Percentiles rank a stretch among this genome's conserved stretches.
phyloP scores from a whole-genome alignment of 1,140 invertebrate species.

The Anadara kagoshimensis region DNA sequence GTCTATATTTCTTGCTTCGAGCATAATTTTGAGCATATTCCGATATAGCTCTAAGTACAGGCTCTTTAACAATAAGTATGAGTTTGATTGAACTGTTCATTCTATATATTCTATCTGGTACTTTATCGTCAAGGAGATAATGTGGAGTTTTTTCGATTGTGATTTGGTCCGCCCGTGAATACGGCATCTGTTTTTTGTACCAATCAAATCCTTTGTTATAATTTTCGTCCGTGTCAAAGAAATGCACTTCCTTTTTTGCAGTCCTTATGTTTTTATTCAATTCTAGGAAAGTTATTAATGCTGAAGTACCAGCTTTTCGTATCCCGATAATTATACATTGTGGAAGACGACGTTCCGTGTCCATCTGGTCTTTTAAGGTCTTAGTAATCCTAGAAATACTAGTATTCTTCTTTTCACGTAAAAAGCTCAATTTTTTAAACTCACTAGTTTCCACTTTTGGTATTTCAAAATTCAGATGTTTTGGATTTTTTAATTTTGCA shows the following conservation, averaged over 20 bases:
- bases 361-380: background rate
- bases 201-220: constrained; percentile 72
- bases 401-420: too few species aligned
- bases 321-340: constrained; percentile 72
- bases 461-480: too few species aligned
- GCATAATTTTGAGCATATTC: constrained; percentile 73
- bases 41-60: constrained; percentile 90
- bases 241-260: constrained; percentile 68
- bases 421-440: too few species aligned
- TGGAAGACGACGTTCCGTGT: constrained; percentile 39
- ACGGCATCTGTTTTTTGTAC: constrained; percentile 66
- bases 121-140: constrained; percentile 78
- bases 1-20: constrained; percentile 11
- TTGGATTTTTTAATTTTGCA: too few species aligned
- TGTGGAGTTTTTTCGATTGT: constrained; percentile 75
- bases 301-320: constrained; percentile 73
- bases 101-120: constrained; percentile 85
- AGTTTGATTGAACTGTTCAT: constrained; percentile 90
- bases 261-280: constrained; percentile 70
- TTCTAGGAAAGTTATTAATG: constrained; percentile 70
- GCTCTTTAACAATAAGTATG: constrained; percentile 91
- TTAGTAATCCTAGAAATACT: too few species aligned
- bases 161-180: constrained; percentile 56
- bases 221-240: constrained; percentile 71
- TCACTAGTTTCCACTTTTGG: too few species aligned